Percentiles rank a stretch among this genome's conserved stretches.
These are phyloP conservation scores for Parnassius orleans DNA, from an alignment of 2,888 invertebrate species.

Conservation along the genomic window DNA sequence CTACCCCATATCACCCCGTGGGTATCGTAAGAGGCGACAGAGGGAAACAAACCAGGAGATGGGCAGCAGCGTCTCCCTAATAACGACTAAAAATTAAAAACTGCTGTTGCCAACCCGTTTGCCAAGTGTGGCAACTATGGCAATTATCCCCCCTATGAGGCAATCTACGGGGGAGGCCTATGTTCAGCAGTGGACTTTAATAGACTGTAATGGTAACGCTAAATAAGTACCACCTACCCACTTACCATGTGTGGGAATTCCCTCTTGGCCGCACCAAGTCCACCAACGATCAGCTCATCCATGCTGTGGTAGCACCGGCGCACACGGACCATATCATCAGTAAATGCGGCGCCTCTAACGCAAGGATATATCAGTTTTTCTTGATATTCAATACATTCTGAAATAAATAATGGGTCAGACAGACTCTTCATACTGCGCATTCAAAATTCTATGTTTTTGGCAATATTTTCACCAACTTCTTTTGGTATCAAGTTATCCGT, in stretches of 20 bases:
- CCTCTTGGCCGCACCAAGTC: constrained; percentile 35
- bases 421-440: neutral
- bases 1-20: too few species aligned
- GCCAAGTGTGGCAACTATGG: neutral
- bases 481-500: too few species aligned
- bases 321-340: constrained; percentile 33
- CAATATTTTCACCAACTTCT: too few species aligned
- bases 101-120: too few species aligned
- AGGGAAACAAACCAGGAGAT: too few species aligned
- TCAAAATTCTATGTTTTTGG: too few species aligned
- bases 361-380: constrained; percentile 50
- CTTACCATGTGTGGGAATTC: constrained; percentile 57
- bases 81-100: too few species aligned
- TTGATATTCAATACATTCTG: constrained; percentile 43
- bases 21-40: too few species aligned
- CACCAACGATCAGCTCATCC: constrained; percentile 48
- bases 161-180: too few species aligned
- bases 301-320: constrained; percentile 47
- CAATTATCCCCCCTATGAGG: neutral
- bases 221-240: neutral
- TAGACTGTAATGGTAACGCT: neutral
- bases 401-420: constrained; percentile 5
- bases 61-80: too few species aligned
- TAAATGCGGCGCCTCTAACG: constrained; percentile 35
- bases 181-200: neutral